Conservation (phyloP, 2,888 invertebrate genomes). For the Anthrax anthrax region DNA sequence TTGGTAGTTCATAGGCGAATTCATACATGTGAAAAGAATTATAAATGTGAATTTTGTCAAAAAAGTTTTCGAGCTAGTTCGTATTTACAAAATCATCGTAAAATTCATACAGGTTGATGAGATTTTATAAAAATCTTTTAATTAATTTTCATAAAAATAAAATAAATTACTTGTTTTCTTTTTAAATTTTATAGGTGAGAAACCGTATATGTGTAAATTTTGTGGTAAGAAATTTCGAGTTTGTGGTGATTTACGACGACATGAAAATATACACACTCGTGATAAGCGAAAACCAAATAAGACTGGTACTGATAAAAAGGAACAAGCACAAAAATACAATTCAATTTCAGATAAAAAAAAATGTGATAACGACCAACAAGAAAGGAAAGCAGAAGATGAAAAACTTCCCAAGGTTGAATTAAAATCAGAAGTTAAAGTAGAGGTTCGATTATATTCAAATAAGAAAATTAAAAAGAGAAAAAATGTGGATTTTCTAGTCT, state of each 20-base stretch:
- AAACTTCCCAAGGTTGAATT: neutral
- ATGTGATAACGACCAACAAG: too few species aligned
- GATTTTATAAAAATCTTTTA: too few species aligned
- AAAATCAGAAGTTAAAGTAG: neutral
- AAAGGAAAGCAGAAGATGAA: too few species aligned
- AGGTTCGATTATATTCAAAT: too few species aligned
- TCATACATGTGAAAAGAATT: conserved; percentile 76
- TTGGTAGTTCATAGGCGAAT: conserved; percentile 71
- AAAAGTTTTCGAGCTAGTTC: conserved; percentile 77
- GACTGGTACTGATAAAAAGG: too few species aligned
- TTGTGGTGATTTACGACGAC: conserved; percentile 68
- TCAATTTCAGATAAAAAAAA: too few species aligned
- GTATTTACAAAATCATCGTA: conserved; percentile 67
- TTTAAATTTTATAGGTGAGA: conserved; percentile 43
- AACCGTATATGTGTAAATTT: conserved; percentile 57
- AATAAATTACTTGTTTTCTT: neutral
- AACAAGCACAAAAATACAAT: too few species aligned
- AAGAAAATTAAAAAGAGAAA: too few species aligned
- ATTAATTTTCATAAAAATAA: too few species aligned
- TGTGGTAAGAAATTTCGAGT: conserved; percentile 75
- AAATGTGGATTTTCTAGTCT: neutral
- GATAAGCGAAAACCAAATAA: neutral
- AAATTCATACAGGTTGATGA: conserved; percentile 62
- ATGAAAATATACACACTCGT: conserved; percentile 53
- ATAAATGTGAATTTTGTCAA: conserved; percentile 69